Percentiles rank a stretch among this genome's conserved stretches.
Evolutionary conservation across 2,113 vertebrate species (phyloP).

Genomic region (Canis aureus): DNA sequence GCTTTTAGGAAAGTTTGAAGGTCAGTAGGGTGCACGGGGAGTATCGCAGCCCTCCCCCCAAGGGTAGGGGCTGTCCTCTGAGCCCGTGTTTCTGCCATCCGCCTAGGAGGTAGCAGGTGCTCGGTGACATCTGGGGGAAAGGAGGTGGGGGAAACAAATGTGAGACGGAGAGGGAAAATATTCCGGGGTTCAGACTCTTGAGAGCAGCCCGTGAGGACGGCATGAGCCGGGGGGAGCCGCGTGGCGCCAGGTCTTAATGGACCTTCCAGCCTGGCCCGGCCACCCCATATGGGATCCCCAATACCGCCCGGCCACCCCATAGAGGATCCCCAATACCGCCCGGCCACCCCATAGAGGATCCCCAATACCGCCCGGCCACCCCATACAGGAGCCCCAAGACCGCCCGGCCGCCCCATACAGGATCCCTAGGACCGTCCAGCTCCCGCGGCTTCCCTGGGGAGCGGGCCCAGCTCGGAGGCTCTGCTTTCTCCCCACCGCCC

Average conservation of each 20-base stretch:
- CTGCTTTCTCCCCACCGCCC: no score
- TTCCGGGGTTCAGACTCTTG: background rate
- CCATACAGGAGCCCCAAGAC: no score
- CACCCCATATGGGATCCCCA: no score
- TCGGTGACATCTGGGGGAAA: constrained; percentile 43
- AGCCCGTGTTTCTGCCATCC: constrained; percentile 22
- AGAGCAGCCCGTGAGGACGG: background rate
- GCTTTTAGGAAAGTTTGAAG: constrained; percentile 35
- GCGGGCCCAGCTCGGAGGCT: no score
- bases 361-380: no score
- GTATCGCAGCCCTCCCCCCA: constrained; percentile 49
- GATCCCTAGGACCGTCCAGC: no score
- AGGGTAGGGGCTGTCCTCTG: constrained; percentile 59
- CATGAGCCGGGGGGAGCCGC: background rate
- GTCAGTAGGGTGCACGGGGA: constrained; percentile 38
- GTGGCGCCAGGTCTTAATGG: background rate
- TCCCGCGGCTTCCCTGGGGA: no score
- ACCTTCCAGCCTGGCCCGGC: background rate
- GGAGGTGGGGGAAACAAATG: constrained; percentile 53
- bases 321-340: no score
- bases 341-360: no score
- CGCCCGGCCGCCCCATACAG: no score
- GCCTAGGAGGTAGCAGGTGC: constrained; percentile 43
- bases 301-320: no score
- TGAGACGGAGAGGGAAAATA: background rate